Evolutionary conservation across 2,797 vertebrate genomes (phyloP).

Genomic region (Distichodus sexfasciatus): DNA sequence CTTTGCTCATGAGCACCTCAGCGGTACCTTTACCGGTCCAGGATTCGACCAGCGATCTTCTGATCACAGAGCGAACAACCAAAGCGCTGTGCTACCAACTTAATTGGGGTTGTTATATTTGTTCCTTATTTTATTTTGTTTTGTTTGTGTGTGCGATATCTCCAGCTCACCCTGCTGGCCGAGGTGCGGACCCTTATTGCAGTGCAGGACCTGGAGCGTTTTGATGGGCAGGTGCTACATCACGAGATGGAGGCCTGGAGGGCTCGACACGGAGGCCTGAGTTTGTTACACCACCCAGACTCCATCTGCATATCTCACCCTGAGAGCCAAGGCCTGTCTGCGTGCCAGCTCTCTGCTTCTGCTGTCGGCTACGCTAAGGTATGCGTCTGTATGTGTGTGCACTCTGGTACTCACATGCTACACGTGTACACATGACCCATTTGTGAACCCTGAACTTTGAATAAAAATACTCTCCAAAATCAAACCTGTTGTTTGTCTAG

Average conservation of each 20-base stretch:
- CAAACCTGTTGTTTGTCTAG: slow-evolving; percentile 13
- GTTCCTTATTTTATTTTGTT: slow-evolving; percentile 4
- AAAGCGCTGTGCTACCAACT: too few relatives aligned
- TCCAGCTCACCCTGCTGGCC: slow-evolving; percentile 87
- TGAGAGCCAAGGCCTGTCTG: slow-evolving; percentile 66
- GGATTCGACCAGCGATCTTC: too few relatives aligned
- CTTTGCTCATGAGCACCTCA: too few relatives aligned
- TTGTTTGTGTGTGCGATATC: too few relatives aligned
- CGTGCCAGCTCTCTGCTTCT: slow-evolving; percentile 73
- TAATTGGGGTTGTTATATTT: background rate
- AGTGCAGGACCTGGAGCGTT: slow-evolving; percentile 84
- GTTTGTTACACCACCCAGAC: slow-evolving; percentile 62
- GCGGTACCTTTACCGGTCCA: too few relatives aligned
- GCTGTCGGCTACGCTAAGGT: slow-evolving; percentile 78
- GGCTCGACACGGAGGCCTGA: slow-evolving; percentile 74
- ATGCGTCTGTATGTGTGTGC: slow-evolving; percentile 33
- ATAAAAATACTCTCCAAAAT: too few relatives aligned
- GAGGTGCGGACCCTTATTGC: slow-evolving; percentile 84
- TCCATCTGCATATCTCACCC: slow-evolving; percentile 71
- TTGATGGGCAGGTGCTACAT: slow-evolving; percentile 85
- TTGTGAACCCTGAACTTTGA: too few relatives aligned
- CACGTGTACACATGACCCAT: too few relatives aligned
- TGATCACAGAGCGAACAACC: too few relatives aligned
- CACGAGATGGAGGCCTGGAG: slow-evolving; percentile 86
- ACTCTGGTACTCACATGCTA: too few relatives aligned